Evolutionary conservation across 2,113 vertebrate genomes (phyloP).

Genomic region (Tautogolabrus adspersus): DNA sequence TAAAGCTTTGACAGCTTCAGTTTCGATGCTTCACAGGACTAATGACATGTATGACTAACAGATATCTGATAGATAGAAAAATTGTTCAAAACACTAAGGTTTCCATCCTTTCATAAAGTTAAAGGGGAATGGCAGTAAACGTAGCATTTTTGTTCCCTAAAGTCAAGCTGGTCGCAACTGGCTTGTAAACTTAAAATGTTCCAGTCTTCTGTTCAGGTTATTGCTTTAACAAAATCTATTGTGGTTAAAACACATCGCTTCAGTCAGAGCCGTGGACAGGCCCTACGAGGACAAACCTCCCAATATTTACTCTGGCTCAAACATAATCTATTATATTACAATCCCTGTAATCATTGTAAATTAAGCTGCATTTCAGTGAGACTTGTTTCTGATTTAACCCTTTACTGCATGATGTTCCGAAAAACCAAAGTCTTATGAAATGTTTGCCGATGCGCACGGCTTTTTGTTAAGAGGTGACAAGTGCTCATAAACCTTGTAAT

Average conservation of each 20-base stretch:
- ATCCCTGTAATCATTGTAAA: not conserved
- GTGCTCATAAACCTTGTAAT: not conserved
- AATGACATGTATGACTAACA: conserved; percentile 18
- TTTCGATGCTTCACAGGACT: conserved; percentile 31
- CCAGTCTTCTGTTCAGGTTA: conserved; percentile 32
- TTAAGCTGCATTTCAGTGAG: conserved; percentile 6
- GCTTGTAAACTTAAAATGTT: conserved; percentile 23
- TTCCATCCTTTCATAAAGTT: conserved; percentile 35
- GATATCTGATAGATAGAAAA: conserved; percentile 39
- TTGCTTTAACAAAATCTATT: conserved; percentile 44
- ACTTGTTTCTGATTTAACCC: conserved; percentile 40
- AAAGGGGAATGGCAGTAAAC: conserved; percentile 65
- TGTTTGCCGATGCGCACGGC: too few relatives aligned
- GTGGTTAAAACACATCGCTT: conserved; percentile 12
- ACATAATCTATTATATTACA: not conserved
- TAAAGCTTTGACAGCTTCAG: conserved; percentile 9
- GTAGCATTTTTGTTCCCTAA: conserved; percentile 65
- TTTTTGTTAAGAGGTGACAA: not conserved
- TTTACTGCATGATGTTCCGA: conserved; percentile 43
- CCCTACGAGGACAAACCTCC: not conserved
- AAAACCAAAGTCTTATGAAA: not conserved
- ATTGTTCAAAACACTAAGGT: conserved; percentile 20
- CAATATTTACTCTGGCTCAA: not conserved
- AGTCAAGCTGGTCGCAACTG: conserved; percentile 19
- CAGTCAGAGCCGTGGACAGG: conserved; percentile 9